Percentiles rank a stretch among this genome's conserved stretches.
phyloP scores from a whole-genome alignment of 2,797 vertebrate species.

The Bufotes viridis region DNA sequence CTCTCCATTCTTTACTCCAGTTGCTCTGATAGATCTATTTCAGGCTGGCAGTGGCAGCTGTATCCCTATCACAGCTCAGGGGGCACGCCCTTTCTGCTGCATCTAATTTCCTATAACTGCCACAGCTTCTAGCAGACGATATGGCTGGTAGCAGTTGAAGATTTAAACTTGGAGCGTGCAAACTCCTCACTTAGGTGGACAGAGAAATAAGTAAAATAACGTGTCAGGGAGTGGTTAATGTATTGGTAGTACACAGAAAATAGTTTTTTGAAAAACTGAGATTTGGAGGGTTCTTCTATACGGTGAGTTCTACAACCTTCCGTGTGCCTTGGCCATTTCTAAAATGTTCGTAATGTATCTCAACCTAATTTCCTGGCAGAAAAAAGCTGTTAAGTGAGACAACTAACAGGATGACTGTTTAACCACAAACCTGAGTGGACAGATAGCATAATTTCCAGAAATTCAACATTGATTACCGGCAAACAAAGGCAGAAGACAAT shows the following conservation, averaged over 20 bases:
- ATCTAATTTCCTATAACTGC: too few relatives aligned
- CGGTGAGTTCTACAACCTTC: neutral
- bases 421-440: conserved; percentile 27
- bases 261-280: neutral
- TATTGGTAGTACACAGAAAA: neutral
- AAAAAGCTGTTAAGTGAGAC: conserved; percentile 16
- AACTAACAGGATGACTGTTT: neutral
- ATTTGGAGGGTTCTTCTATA: neutral
- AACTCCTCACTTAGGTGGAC: too few relatives aligned
- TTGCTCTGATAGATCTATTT: too few relatives aligned
- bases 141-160: too few relatives aligned
- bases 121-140: too few relatives aligned
- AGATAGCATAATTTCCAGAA: conserved; percentile 6
- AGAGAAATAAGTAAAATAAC: too few relatives aligned
- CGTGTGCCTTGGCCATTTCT: neutral
- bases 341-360: neutral
- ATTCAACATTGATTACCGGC: neutral
- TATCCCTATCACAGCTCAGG: too few relatives aligned
- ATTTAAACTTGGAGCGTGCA: too few relatives aligned
- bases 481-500: conserved; percentile 7
- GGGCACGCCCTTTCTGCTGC: too few relatives aligned
- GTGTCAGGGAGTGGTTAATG: neutral
- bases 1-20: too few relatives aligned
- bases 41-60: too few relatives aligned
- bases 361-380: neutral